Base-by-base conservation (phyloP, 2,113 vertebrate species). In the Alligator mississippiensis region DNA sequence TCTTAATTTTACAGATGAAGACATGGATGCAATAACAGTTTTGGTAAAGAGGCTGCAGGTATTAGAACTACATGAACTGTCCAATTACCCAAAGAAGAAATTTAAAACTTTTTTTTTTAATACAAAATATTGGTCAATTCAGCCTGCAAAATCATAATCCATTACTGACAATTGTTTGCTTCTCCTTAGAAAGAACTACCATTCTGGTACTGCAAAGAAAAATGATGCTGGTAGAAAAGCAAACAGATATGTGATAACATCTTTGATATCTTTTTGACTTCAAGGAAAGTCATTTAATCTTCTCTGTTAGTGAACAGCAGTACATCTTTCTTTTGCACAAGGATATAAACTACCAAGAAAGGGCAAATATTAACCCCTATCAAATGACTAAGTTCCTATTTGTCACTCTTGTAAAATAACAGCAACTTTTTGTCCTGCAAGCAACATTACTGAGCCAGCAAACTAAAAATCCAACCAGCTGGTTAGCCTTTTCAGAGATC, bases 231-330 rank as follows among this genome's bases (percentile, higher is more conserved):
- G 58, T 88, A 91, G 80, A 93, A 94, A 96, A 95, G 61, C 76
- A 82, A 89, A 92, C 3, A 3, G 62, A 81, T 74, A 76, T 47
- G 28, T 92, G 88, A 96, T 96, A 93, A 95, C 90, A 93, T 94
- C 97, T 97, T 93, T 91, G 85, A 82, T 94, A 86, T 92, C 83
- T 84, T 95, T 96, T 94, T 90, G 47, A 55, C 85, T 97, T 95
- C 77, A 90, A 96, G 89, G 85, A 95, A 97, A 96, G 57, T 91
- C 3, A 92, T 97, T 97, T 97, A 27, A 87, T 96, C 92, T 85
- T 96, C 77, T 94, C 82, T 74, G 30, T 57, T 93, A 82, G 77
- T 88, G 82, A 96, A 88, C 64, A 91, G 7, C 6, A 14, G 30
- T 89, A 80, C 60, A 80, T 90, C 86, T 92, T 76, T 97, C 95